phyloP scores from a whole-genome alignment of 2,888 invertebrate species.

The Hololepta plana region DNA sequence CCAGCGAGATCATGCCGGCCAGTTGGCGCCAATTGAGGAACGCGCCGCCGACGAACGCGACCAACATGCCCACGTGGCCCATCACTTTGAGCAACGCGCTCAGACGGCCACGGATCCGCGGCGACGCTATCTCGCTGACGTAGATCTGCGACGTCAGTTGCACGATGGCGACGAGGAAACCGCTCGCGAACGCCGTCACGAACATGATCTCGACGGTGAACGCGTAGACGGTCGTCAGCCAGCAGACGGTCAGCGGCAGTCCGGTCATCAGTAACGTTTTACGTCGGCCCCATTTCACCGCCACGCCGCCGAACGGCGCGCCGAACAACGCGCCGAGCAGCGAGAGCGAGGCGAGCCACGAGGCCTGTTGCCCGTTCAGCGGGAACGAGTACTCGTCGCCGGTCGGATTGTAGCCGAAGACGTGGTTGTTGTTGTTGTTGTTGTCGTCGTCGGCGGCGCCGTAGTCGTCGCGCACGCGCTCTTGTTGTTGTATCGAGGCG shows the following conservation, averaged over 20 bases:
- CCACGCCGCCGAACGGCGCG: constrained; percentile 60
- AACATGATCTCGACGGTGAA: constrained; percentile 63
- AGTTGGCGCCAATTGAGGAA: constrained; percentile 72
- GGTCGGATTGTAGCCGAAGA: no score
- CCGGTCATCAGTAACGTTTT: constrained; percentile 52
- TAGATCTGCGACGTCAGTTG: constrained; percentile 42
- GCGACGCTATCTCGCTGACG: constrained; percentile 79
- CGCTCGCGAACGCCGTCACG: constrained; percentile 68
- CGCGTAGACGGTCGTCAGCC: constrained; percentile 65
- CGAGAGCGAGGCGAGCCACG: constrained; percentile 67
- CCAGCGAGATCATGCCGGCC: constrained; percentile 61
- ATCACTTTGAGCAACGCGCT: constrained; percentile 75
- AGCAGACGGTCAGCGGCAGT: constrained; percentile 59
- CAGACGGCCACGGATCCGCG: constrained; percentile 69
- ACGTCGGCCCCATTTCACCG: constrained; percentile 56
- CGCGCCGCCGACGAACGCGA: constrained; percentile 68
- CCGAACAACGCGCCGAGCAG: constrained; percentile 65
- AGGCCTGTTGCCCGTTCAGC: constrained; percentile 54
- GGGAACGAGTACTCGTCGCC: constrained; percentile 46
- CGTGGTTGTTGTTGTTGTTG: no score
- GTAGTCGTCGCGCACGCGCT: no score
- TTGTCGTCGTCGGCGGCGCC: no score
- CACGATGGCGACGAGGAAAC: constrained; percentile 30
- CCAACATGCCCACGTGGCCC: constrained; percentile 68
- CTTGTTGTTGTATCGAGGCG: constrained; percentile 44